Conservation (phyloP, 2,797 vertebrate genomes). For the Cynopterus sphinx region DNA sequence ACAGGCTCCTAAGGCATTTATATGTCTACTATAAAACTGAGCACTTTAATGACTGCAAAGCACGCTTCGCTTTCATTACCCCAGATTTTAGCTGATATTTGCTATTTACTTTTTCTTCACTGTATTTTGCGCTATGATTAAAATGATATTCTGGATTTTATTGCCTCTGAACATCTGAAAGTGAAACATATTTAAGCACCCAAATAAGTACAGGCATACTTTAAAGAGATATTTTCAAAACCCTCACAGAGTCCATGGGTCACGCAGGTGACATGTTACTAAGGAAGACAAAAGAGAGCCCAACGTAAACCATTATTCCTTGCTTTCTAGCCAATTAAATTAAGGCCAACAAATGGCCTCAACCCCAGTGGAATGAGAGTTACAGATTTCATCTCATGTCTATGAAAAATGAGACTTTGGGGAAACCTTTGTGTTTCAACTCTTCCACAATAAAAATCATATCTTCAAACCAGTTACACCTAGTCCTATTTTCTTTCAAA, state of each 20-base stretch:
- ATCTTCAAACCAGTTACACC: slow-evolving; percentile 63
- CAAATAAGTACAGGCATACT: neutral
- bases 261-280: slow-evolving; percentile 60
- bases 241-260: neutral
- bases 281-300: slow-evolving; percentile 75
- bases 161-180: slow-evolving; percentile 45
- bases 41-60: slow-evolving; percentile 8
- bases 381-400: slow-evolving; percentile 74
- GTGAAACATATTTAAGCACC: slow-evolving; percentile 54
- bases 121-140: slow-evolving; percentile 62
- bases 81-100: neutral
- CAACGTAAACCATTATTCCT: slow-evolving; percentile 71
- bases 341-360: slow-evolving; percentile 72
- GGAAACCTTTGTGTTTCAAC: slow-evolving; percentile 74
- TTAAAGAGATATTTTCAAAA: slow-evolving; percentile 54
- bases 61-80: slow-evolving; percentile 1
- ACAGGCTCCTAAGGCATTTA: slow-evolving; percentile 52
- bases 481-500: slow-evolving; percentile 56
- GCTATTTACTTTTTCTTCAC: slow-evolving; percentile 53
- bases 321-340: slow-evolving; percentile 67
- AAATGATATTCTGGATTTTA: slow-evolving; percentile 63
- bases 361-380: neutral
- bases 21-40: slow-evolving; percentile 24
- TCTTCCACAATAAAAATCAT: slow-evolving; percentile 66
- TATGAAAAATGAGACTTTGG: slow-evolving; percentile 66